Percentiles rank a stretch among this genome's conserved stretches.
Conservation (phyloP, 2,113 vertebrate species). For the Anser brachyrhynchus region DNA sequence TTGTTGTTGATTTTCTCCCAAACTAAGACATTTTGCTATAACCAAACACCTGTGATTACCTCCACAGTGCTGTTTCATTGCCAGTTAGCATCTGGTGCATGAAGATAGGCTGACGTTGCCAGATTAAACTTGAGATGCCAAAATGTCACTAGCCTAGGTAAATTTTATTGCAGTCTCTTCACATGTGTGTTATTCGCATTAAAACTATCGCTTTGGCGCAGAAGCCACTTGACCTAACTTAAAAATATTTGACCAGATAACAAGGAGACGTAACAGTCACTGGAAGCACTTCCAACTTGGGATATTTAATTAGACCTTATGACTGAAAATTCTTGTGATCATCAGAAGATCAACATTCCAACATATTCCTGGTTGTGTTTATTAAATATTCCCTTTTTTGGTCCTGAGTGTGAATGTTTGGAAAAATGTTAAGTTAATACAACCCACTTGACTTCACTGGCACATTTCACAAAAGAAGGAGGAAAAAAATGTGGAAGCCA, state of each 20-base stretch:
- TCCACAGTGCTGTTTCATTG: background rate
- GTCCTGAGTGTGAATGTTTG: slow-evolving; percentile 43
- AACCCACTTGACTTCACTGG: slow-evolving; percentile 53
- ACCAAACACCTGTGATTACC: background rate
- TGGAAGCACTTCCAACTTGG: slow-evolving; percentile 19
- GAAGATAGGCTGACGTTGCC: background rate
- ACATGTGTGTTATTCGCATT: background rate
- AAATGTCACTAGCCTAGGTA: background rate
- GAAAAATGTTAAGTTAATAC: slow-evolving; percentile 42
- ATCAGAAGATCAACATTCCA: slow-evolving; percentile 50
- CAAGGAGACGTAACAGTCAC: background rate
- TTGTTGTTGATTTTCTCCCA: background rate
- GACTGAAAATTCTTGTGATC: slow-evolving; percentile 46
- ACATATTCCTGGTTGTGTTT: slow-evolving; percentile 41
- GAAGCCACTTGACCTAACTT: background rate
- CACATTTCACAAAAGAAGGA: slow-evolving; percentile 32
- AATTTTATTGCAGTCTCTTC: background rate
- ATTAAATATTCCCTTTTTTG: slow-evolving; percentile 67
- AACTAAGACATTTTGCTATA: background rate
- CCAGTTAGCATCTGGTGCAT: background rate
- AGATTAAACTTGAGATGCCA: background rate
- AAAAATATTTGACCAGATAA: slow-evolving; percentile 38
- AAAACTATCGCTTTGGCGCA: slow-evolving; percentile 2
- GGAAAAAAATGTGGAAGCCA: slow-evolving; percentile 58
- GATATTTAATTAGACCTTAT: slow-evolving; percentile 35